These are phyloP conservation scores for Himalopsyche kuldschensis DNA, from an alignment of 2,888 invertebrate genomes.

Conservation along the genomic window DNA sequence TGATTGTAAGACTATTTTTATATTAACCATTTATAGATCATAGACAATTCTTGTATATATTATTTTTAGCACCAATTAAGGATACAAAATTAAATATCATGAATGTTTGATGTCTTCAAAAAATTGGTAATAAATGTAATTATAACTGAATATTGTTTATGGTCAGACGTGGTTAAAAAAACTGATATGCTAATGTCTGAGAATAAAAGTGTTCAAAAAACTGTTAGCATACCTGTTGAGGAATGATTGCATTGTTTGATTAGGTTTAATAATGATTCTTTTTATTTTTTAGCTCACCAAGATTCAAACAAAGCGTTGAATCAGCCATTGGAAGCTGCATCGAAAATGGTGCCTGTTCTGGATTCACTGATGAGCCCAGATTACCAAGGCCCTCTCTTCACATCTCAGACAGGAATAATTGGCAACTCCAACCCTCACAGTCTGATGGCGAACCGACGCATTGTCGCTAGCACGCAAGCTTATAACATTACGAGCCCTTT, in stretches of 20 bases:
- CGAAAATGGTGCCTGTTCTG: constrained; percentile 85
- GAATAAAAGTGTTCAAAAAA: background rate
- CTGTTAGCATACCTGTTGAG: background rate
- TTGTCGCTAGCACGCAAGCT: background rate
- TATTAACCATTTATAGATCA: background rate
- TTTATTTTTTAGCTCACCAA: constrained; percentile 39
- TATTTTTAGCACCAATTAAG: too few relatives aligned
- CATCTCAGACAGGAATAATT: constrained; percentile 17
- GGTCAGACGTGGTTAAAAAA: too few relatives aligned
- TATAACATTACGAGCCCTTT: constrained; percentile 14
- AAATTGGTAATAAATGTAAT: too few relatives aligned
- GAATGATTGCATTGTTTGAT: background rate
- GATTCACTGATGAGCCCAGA: constrained; percentile 87
- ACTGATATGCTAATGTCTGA: too few relatives aligned
- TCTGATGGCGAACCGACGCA: constrained; percentile 5
- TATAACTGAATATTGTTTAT: too few relatives aligned
- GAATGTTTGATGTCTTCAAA: too few relatives aligned
- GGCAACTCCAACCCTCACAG: constrained; percentile 2
- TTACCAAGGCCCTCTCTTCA: constrained; percentile 62
- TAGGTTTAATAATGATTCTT: background rate
- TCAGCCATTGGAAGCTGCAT: constrained; percentile 75
- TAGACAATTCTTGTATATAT: too few relatives aligned
- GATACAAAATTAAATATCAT: too few relatives aligned
- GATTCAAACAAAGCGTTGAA: constrained; percentile 52
- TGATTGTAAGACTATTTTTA: constrained; percentile 15